Percentiles rank a stretch among this genome's conserved stretches.
These are phyloP conservation scores for Oligia strigilis DNA, from an alignment of 2,888 invertebrate species.

Conservation along the genomic window DNA sequence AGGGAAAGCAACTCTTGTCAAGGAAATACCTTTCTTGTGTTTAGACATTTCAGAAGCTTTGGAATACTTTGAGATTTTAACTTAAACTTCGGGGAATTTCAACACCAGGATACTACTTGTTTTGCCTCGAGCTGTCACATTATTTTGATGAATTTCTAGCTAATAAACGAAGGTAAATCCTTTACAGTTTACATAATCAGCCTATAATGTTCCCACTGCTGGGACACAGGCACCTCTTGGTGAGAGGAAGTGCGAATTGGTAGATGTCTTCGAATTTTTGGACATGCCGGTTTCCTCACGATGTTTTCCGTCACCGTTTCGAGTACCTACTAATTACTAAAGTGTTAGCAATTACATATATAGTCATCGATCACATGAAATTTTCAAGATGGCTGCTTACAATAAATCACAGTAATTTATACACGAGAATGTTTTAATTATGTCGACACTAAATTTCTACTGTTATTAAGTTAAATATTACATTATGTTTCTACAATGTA, in stretches of 20 bases:
- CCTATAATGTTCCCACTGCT: not conserved
- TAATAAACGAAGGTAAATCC: not conserved
- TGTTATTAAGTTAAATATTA: constrained; percentile 40
- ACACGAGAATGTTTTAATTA: constrained; percentile 49
- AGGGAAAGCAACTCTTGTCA: constrained; percentile 70
- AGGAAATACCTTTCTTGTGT: constrained; percentile 53
- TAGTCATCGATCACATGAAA: constrained; percentile 52
- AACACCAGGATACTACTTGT: constrained; percentile 7
- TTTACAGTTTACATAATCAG: not conserved
- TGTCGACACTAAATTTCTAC: constrained; percentile 38
- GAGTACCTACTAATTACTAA: not conserved
- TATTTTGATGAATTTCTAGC: not conserved
- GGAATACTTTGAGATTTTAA: constrained; percentile 38
- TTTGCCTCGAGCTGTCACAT: not conserved
- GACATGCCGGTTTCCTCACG: not conserved
- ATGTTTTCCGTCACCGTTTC: not conserved
- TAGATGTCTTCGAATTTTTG: not conserved
- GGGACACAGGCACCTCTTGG: no score
- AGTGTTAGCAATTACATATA: constrained; percentile 35
- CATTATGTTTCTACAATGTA: constrained; percentile 11
- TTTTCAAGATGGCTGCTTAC: constrained; percentile 53
- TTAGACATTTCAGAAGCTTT: constrained; percentile 24
- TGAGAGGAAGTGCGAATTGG: not conserved
- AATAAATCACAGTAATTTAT: constrained; percentile 49
- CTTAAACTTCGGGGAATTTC: constrained; percentile 21